These are phyloP conservation scores for Laodelphax striatellus DNA, from an alignment of 1,140 invertebrate species.

Conservation along the genomic window DNA sequence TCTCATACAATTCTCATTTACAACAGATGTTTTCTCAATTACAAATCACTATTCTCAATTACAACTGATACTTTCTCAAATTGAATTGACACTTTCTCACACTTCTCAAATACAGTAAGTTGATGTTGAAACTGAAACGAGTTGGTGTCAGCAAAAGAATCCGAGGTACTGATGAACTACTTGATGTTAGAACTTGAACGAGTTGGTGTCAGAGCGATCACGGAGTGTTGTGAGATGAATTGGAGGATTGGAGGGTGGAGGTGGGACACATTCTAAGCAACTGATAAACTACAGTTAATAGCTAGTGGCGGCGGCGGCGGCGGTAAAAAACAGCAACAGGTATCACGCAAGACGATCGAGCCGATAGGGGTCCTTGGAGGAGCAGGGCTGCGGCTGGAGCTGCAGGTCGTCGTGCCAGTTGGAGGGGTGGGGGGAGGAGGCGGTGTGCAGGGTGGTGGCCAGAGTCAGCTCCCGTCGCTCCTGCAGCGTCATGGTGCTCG, in stretches of 20 bases:
- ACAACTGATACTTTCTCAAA: too few relatives aligned
- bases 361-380: conserved; percentile 40
- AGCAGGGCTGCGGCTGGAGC: conserved; percentile 41
- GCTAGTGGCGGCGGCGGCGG: not conserved
- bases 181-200: not conserved
- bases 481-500: conserved; percentile 34
- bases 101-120: too few relatives aligned
- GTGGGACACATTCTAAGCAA: not conserved
- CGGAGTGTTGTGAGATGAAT: not conserved
- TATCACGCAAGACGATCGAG: conserved; percentile 35
- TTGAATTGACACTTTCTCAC: too few relatives aligned
- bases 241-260: too few relatives aligned
- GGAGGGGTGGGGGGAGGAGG: conserved; percentile 21
- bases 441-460: conserved; percentile 12
- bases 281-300: not conserved
- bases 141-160: too few relatives aligned
- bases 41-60: too few relatives aligned
- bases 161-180: too few relatives aligned
- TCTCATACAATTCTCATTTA: too few relatives aligned
- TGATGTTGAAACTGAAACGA: too few relatives aligned
- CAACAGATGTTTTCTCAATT: too few relatives aligned
- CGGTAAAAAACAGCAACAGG: not conserved
- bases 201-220: not conserved
- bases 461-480: conserved; percentile 21
- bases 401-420: conserved; percentile 27